Evolutionary conservation across 1,140 invertebrate genomes (phyloP).

Genomic region (Solenopsis invicta): DNA sequence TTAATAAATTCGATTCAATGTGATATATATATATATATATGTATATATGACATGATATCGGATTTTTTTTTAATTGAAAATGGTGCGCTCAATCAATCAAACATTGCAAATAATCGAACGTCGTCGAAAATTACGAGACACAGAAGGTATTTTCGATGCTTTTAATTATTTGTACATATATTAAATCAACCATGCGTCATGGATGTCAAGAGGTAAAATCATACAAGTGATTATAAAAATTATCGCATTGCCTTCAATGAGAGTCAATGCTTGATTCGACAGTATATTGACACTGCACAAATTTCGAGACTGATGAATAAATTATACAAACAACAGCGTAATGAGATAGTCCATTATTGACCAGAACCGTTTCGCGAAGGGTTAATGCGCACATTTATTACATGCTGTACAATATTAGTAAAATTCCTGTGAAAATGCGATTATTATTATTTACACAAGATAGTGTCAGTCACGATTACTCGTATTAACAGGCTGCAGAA

Average conservation of each 20-base stretch:
- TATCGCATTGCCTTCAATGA: conserved; percentile 42
- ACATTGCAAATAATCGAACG: conserved; percentile 70
- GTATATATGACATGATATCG: conserved; percentile 67
- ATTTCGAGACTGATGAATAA: conserved; percentile 69
- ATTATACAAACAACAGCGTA: conserved; percentile 69
- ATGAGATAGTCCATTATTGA: conserved; percentile 69
- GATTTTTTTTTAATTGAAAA: conserved; percentile 49
- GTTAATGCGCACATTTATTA: conserved; percentile 72
- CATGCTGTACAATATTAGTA: conserved; percentile 72
- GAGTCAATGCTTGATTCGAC: conserved; percentile 58
- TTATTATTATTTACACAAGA: conserved; percentile 45
- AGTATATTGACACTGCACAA: conserved; percentile 58
- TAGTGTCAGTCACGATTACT: conserved; percentile 20
- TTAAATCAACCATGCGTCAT: conserved; percentile 77
- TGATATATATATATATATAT: conserved; percentile 69
- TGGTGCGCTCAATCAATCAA: conserved; percentile 72
- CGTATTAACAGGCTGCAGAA: conserved; percentile 11
- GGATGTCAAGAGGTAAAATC: conserved; percentile 67
- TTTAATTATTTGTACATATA: conserved; percentile 69
- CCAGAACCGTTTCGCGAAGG: conserved; percentile 71
- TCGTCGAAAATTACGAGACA: conserved; percentile 66
- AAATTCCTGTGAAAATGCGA: conserved; percentile 64
- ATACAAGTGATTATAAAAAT: conserved; percentile 65
- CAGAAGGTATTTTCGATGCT: conserved; percentile 64
- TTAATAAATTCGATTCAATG: conserved; percentile 74